phyloP scores from a whole-genome alignment of 2,888 invertebrate species.

The Torymus tubicola region DNA sequence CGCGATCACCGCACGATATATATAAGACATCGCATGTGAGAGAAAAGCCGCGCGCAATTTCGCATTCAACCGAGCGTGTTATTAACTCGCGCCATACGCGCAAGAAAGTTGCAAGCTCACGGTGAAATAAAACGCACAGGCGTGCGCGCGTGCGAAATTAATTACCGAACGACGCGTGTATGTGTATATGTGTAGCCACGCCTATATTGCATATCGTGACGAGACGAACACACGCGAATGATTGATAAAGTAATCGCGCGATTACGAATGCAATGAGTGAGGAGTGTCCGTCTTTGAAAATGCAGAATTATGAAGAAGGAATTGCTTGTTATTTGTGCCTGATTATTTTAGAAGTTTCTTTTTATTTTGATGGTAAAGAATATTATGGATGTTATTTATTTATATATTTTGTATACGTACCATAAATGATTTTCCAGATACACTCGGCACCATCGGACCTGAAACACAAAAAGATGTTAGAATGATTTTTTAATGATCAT shows the following conservation, averaged over 20 bases:
- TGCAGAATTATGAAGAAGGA: too few species aligned
- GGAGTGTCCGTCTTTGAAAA: too few species aligned
- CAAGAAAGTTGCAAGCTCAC: conserved; percentile 58
- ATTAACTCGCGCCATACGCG: conserved; percentile 29
- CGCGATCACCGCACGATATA: background rate
- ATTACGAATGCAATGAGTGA: background rate
- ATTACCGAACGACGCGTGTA: conserved; percentile 60
- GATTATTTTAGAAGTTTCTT: too few species aligned
- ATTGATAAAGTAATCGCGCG: conserved; percentile 52
- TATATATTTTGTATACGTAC: too few species aligned
- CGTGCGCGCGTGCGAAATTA: conserved; percentile 61
- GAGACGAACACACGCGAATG: conserved; percentile 49
- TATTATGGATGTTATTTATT: too few species aligned
- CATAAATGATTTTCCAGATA: too few species aligned
- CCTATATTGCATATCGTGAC: conserved; percentile 3
- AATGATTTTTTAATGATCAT: too few species aligned
- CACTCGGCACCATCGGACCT: too few species aligned
- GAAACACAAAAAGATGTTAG: too few species aligned
- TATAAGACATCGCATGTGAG: background rate
- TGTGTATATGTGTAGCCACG: conserved; percentile 46
- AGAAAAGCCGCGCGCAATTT: background rate
- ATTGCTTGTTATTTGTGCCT: too few species aligned
- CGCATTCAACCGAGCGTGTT: conserved; percentile 31
- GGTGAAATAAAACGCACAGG: conserved; percentile 59
- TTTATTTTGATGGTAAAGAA: too few species aligned